phyloP scores from a whole-genome alignment of 2,888 invertebrate species.

The Plagodis pulveraria region DNA sequence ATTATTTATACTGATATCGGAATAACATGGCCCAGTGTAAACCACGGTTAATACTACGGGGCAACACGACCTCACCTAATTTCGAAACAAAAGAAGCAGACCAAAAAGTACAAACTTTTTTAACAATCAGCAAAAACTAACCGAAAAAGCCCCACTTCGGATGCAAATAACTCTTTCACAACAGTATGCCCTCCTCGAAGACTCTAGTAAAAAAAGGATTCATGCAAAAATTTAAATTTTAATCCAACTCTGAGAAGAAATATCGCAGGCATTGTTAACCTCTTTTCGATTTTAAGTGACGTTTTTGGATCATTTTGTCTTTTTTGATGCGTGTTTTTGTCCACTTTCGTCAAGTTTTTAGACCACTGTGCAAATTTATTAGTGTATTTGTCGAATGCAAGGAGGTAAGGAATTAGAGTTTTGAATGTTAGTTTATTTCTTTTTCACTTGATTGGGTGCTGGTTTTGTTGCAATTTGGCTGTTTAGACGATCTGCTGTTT shows the following conservation, averaged over 20 bases:
- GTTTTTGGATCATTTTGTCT: constrained; percentile 47
- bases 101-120: constrained; percentile 69
- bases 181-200: constrained; percentile 73
- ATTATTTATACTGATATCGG: too few species aligned
- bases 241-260: constrained; percentile 61
- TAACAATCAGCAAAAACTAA: constrained; percentile 69
- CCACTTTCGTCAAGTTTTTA: constrained; percentile 73
- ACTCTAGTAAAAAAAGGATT: constrained; percentile 32
- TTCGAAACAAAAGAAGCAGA: constrained; percentile 58
- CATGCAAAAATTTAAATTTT: constrained; percentile 71
- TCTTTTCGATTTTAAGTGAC: constrained; percentile 71
- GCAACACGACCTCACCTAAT: constrained; percentile 48
- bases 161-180: constrained; percentile 75
- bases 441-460: constrained; percentile 18
- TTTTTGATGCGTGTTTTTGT: constrained; percentile 59
- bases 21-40: constrained; percentile 12
- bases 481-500: not conserved
- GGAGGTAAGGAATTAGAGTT: constrained; percentile 44
- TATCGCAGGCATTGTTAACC: constrained; percentile 75
- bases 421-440: constrained; percentile 18
- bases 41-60: constrained; percentile 32
- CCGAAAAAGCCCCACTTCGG: constrained; percentile 66
- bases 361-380: constrained; percentile 66
- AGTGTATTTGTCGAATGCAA: constrained; percentile 58
- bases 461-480: constrained; percentile 3